Base-by-base conservation (phyloP, 2,113 vertebrate species). In the Microcebus jonahi region DNA sequence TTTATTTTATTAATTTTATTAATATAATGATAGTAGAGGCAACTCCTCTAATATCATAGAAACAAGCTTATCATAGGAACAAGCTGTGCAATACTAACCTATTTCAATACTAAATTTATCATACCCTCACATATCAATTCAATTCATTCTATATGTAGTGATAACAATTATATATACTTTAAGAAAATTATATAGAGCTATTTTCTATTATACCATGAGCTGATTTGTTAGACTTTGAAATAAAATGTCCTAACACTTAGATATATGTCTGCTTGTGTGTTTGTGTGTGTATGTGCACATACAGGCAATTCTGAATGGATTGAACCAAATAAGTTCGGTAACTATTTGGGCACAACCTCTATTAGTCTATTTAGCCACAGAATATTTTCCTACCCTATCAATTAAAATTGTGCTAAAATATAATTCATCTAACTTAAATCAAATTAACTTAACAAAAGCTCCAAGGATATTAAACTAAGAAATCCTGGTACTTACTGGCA, bases 321-420 rank as follows among this genome's bases (percentile, higher is more conserved):
- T 55, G 3, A 67, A 59, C 77, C 4, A 73, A n/a, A 75, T 95
- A 14, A 63, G 31, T 80, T 95, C 12, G 5, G 9, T 88, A 23
- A 53, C 45, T 79, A 15, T 79, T 45, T 88, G 2, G 45, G 13
- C 15, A 53, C 6, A 73, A 70, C 3, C 5, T 70, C 17, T 59
- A 65, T 31, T 68, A 79, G 13, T 86, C 25, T 67, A 12, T 25
- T 80, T 39, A 91, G 10, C 7, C 27, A 85, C 18, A 94, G 36
- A 75, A 25, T 45, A 18, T 36, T 90, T 91, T 71, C 6, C 55
- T 93, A 12, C 5, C 7, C 6, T 48, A 21, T 25, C 25, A 91
- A 25, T 77, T 95, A 88, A 92, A 90, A 67, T 29, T 76, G 8
- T 80, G 3, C 15, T 50, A 65, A 75, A 75, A 55, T 75, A 15